These are phyloP conservation scores for Perca flavescens DNA, from an alignment of 2,113 vertebrate species.

Conservation along the genomic window DNA sequence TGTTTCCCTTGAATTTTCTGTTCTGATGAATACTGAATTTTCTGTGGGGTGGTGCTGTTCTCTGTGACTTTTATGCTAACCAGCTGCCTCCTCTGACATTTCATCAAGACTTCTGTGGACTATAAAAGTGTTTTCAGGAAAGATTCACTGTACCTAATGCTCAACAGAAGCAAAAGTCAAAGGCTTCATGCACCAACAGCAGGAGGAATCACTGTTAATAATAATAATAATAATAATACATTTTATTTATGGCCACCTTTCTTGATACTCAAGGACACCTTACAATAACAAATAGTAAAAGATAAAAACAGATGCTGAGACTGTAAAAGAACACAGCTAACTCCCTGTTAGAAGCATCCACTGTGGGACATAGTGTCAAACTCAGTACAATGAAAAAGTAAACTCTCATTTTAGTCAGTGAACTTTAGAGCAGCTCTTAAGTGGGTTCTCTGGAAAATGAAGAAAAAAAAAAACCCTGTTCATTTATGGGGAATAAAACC, in stretches of 20 bases:
- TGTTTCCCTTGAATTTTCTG: background rate
- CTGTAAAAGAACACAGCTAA: background rate
- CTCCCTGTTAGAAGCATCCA: background rate
- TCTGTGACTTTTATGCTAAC: background rate
- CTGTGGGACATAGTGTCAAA: background rate
- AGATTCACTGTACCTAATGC: too few relatives aligned
- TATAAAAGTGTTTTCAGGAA: too few relatives aligned
- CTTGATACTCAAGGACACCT: too few relatives aligned
- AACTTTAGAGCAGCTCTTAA: background rate
- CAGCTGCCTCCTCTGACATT: background rate
- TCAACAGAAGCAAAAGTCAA: background rate
- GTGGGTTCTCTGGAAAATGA: background rate
- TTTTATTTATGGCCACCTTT: too few relatives aligned
- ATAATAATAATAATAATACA: too few relatives aligned
- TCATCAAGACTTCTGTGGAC: background rate
- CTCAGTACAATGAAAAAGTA: background rate
- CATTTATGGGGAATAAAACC: constrained; percentile 12
- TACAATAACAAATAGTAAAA: too few relatives aligned
- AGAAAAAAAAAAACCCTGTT: background rate
- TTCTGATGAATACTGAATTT: background rate
- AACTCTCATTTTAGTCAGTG: background rate
- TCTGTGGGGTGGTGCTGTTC: constrained; percentile 37
- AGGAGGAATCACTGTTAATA: background rate
- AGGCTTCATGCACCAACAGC: background rate
- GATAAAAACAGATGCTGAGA: too few relatives aligned